Percentiles rank a stretch among this genome's conserved stretches.
These are phyloP conservation scores for Euleptes europaea DNA, from an alignment of 2,113 vertebrate genomes.

Conservation along the genomic window DNA sequence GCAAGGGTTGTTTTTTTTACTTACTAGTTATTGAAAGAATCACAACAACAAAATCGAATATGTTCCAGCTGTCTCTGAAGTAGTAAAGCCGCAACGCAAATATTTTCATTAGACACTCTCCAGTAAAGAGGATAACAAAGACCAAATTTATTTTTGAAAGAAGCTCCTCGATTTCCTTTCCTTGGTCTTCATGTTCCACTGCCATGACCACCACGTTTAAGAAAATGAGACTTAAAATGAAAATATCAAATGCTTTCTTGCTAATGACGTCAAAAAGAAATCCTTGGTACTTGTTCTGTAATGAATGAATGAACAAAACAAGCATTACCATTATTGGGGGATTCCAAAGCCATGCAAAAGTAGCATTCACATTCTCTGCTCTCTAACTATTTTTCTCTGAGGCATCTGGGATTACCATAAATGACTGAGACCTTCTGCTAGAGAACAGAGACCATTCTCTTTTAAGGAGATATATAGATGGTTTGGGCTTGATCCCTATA, in stretches of 20 bases:
- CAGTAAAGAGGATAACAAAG: slow-evolving; percentile 90
- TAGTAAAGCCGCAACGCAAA: slow-evolving; percentile 91
- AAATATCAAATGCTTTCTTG: slow-evolving; percentile 89
- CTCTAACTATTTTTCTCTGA: not conserved
- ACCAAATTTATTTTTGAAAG: slow-evolving; percentile 86
- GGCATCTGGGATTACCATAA: not conserved
- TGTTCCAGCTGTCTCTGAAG: slow-evolving; percentile 93
- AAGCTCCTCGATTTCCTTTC: slow-evolving; percentile 58
- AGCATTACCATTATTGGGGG: not conserved
- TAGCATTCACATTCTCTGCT: not conserved
- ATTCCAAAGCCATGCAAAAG: not conserved
- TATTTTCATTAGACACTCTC: slow-evolving; percentile 90
- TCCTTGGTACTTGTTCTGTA: slow-evolving; percentile 85
- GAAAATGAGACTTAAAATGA: slow-evolving; percentile 89
- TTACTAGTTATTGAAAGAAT: slow-evolving; percentile 91
- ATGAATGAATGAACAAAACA: not conserved
- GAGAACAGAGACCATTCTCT: not conserved
- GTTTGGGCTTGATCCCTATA: not conserved
- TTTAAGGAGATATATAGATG: not conserved
- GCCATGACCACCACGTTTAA: slow-evolving; percentile 96
- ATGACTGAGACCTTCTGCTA: not conserved
- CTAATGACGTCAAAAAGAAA: slow-evolving; percentile 90
- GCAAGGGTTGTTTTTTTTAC: slow-evolving; percentile 53
- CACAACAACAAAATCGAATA: slow-evolving; percentile 94
- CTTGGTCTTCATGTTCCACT: slow-evolving; percentile 77